These are phyloP conservation scores for Epirrita christyi DNA, from an alignment of 2,888 invertebrate species.

Conservation along the genomic window DNA sequence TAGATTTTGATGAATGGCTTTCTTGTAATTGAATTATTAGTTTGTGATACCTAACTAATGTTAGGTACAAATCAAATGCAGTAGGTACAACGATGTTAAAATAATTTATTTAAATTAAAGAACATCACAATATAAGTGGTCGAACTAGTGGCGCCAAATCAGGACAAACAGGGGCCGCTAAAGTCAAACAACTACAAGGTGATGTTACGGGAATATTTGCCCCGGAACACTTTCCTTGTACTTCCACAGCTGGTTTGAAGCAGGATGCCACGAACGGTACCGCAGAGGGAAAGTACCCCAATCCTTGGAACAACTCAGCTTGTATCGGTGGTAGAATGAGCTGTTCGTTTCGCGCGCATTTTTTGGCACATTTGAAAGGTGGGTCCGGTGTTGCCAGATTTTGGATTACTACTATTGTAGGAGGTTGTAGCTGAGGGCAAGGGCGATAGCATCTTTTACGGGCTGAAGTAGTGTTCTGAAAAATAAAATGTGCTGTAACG, in stretches of 20 bases:
- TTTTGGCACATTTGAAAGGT: slow-evolving; percentile 5
- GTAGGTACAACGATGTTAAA: too few species aligned
- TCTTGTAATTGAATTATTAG: too few species aligned
- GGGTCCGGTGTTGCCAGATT: slow-evolving; percentile 36
- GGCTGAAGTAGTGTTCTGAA: slow-evolving; percentile 8
- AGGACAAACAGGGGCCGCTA: slow-evolving; percentile 52
- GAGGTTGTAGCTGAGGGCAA: slow-evolving; percentile 13
- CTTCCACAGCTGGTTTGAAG: slow-evolving; percentile 38
- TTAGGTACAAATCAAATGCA: too few species aligned
- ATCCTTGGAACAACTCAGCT: slow-evolving; percentile 49
- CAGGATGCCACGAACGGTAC: slow-evolving; percentile 44
- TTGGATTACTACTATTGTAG: slow-evolving; percentile 27
- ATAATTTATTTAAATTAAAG: background rate
- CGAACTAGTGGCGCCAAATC: slow-evolving; percentile 47
- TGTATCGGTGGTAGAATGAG: slow-evolving; percentile 53
- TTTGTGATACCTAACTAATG: too few species aligned
- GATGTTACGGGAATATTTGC: slow-evolving; percentile 47
- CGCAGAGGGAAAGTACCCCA: slow-evolving; percentile 54
- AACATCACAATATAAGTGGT: slow-evolving; percentile 50
- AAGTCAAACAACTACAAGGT: slow-evolving; percentile 40
- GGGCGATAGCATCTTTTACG: slow-evolving; percentile 13
- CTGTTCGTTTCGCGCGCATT: slow-evolving; percentile 35
- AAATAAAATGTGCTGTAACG: too few species aligned
- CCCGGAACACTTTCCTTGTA: slow-evolving; percentile 9
- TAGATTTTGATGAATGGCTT: background rate